phyloP scores from a whole-genome alignment of 1,140 invertebrate genomes.

The Teleopsis dalmanni region DNA sequence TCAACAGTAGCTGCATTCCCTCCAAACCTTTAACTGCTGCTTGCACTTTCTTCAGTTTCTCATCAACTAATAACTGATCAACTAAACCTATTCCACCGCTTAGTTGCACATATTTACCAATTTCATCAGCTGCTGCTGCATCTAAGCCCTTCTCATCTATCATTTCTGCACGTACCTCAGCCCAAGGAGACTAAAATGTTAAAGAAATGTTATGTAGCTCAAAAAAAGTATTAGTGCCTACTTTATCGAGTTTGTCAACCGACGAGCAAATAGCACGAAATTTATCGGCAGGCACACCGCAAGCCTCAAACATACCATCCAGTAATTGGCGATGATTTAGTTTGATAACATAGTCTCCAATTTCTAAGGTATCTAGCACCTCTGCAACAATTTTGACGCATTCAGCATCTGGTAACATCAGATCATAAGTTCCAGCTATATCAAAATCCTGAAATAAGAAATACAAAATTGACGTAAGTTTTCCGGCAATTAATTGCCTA shows the following conservation, averaged over 20 bases:
- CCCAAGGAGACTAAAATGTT: slow-evolving; percentile 69
- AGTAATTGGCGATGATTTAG: slow-evolving; percentile 90
- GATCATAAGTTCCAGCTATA: slow-evolving; percentile 93
- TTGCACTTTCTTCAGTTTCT: slow-evolving; percentile 56
- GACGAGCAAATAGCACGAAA: slow-evolving; percentile 94
- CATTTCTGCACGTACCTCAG: slow-evolving; percentile 92
- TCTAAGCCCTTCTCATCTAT: slow-evolving; percentile 85
- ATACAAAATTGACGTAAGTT: slow-evolving; percentile 4
- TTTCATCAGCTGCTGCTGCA: slow-evolving; percentile 72
- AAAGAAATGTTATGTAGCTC: background rate
- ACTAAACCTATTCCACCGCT: slow-evolving; percentile 72
- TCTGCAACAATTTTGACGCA: slow-evolving; percentile 89
- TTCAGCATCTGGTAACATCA: slow-evolving; percentile 96
- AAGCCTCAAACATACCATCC: slow-evolving; percentile 95
- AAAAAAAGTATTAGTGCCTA: slow-evolving; percentile 31
- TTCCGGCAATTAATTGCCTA: slow-evolving; percentile 8
- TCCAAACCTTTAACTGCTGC: slow-evolving; percentile 63
- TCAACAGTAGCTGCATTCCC: slow-evolving; percentile 77
- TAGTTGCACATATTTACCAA: slow-evolving; percentile 82
- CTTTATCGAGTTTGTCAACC: slow-evolving; percentile 99
- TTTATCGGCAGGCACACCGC: slow-evolving; percentile 81
- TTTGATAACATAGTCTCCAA: slow-evolving; percentile 88
- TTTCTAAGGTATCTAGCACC: slow-evolving; percentile 71
- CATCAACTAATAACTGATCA: slow-evolving; percentile 64
- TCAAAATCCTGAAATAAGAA: slow-evolving; percentile 85